Conservation (phyloP, 2,888 invertebrate species). For the Andrena trimmerana region DNA sequence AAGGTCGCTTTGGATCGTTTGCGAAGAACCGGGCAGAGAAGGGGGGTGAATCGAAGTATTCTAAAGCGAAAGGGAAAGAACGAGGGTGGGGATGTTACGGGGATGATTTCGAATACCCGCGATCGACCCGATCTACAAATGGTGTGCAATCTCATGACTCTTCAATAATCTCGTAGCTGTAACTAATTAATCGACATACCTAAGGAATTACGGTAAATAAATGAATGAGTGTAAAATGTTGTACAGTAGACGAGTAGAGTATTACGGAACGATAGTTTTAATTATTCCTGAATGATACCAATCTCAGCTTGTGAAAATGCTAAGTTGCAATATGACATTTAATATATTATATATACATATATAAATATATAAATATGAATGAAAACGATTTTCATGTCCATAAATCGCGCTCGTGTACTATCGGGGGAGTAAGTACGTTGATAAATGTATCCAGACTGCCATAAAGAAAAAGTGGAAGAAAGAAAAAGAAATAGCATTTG, state of each 20-base stretch:
- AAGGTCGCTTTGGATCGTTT: conserved; percentile 8
- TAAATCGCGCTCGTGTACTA: conserved; percentile 53
- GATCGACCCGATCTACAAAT: conserved; percentile 48
- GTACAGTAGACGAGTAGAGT: conserved; percentile 84
- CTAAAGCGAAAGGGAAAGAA: conserved; percentile 30
- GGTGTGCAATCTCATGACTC: conserved; percentile 84
- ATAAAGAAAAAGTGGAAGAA: conserved; percentile 27
- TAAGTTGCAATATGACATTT: conserved; percentile 82
- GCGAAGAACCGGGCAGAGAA: not conserved
- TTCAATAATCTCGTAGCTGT: conserved; percentile 84
- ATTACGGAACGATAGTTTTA: conserved; percentile 76
- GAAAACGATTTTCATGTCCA: conserved; percentile 60
- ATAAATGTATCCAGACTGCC: conserved; percentile 61
- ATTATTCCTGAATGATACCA: conserved; percentile 82
- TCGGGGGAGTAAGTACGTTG: conserved; percentile 60
- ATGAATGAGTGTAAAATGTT: conserved; percentile 83
- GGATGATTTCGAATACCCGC: conserved; percentile 61
- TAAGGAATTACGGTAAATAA: conserved; percentile 71
- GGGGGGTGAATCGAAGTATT: conserved; percentile 7
- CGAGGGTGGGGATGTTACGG: not conserved
- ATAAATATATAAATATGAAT: conserved; percentile 55
- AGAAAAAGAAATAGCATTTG: conserved; percentile 3
- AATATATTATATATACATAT: conserved; percentile 67
- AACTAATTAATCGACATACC: conserved; percentile 77
- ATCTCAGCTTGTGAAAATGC: conserved; percentile 84